Evolutionary conservation across 2,113 vertebrate species (phyloP), one percentile per base, ranked within the genome.

Genomic region (Pycnonotus jocosus): DNA sequence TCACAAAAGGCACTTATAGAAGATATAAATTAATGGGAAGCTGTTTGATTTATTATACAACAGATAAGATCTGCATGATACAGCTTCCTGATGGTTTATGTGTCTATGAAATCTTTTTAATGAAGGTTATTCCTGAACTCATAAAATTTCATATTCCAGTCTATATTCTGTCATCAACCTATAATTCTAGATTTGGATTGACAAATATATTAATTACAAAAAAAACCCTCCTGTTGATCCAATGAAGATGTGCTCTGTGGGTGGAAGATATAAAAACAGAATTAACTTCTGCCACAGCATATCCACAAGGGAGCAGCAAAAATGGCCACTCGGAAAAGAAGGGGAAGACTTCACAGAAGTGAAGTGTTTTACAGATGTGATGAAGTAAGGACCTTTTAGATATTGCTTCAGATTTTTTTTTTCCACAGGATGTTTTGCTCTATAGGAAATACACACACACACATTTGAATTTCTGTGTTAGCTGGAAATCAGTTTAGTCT

Each of bases 21-120:
- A 85, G 74, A 89, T 82, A 60, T 58, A 71, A 57, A 65, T 12
- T 68, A 83, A 81, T 31, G 78, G 60, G 82, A 91, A 90, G 72
- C 51, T 69, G 48, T 94, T 89, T 97, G 94, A 96, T 97, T 96
- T 97, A 95, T 96, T 81, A 82, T 92, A 64, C 45, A 82, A 60
- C 35, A 69, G 96, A 88, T 94, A 93, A 87, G 70, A 90, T 73
- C 24, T 81, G 27, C 53, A 92, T 48, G 79, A 88, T 90, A 65
- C 40, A 91, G 93, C 30, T 84, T 87, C 82, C 65, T 81, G 48
- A 81, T 86, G 53, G 53, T 88, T 91, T 93, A 81, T 69, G 88
- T 92, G 57, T 48, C 88, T 76, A 22, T 37, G 31, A 83, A 81
- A 78, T 86, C 71, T 79, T 85, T 92, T 53, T 94, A 77, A 79